Percentiles rank a stretch among this genome's conserved stretches.
phyloP scores from a whole-genome alignment of 2,888 invertebrate genomes.

The Gasteruption jaculator region DNA sequence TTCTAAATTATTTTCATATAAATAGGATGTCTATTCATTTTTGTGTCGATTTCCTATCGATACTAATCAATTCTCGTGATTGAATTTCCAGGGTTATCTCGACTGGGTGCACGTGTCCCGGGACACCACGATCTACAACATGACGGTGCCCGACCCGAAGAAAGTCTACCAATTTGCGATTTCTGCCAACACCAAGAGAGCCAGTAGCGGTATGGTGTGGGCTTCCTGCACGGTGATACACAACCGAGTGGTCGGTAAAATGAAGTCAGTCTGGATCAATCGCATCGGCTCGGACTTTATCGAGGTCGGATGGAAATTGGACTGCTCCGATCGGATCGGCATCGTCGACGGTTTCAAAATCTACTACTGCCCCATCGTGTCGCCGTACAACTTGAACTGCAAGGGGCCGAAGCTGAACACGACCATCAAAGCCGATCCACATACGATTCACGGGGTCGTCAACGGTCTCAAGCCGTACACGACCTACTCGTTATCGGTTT shows the following conservation, averaged over 20 bases:
- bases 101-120: conserved; percentile 58
- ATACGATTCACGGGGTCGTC: conserved; percentile 58
- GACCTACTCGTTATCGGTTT: conserved; percentile 68
- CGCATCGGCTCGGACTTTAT: conserved; percentile 55
- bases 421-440: conserved; percentile 53
- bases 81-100: conserved; percentile 55
- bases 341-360: conserved; percentile 71
- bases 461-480: conserved; percentile 68
- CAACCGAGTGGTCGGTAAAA: conserved; percentile 55
- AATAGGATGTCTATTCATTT: no score
- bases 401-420: conserved; percentile 53
- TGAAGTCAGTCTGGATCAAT: conserved; percentile 57
- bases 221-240: conserved; percentile 67
- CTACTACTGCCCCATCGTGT: conserved; percentile 66
- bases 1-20: no score
- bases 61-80: conserved; percentile 5
- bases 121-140: conserved; percentile 55
- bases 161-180: conserved; percentile 74
- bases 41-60: no score
- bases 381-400: conserved; percentile 57
- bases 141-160: conserved; percentile 59
- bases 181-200: conserved; percentile 65
- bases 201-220: conserved; percentile 84
- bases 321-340: conserved; percentile 69
- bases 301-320: conserved; percentile 71